Percentiles rank a stretch among this genome's conserved stretches.
phyloP scores from a whole-genome alignment of 2,797 vertebrate species.

The Antrozous pallidus region DNA sequence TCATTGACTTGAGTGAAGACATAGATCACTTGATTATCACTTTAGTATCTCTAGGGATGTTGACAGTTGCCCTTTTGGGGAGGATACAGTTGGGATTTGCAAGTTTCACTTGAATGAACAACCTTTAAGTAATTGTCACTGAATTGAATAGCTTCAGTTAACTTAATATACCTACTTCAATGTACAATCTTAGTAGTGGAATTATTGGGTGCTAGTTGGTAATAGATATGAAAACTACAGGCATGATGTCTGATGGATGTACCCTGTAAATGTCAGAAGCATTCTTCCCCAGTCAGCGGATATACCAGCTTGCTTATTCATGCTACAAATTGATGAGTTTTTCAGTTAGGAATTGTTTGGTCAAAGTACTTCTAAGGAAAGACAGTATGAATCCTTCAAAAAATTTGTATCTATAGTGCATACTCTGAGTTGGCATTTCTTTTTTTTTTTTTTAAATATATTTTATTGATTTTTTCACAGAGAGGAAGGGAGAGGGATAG shows the following conservation, averaged over 20 bases:
- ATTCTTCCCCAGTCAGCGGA: neutral
- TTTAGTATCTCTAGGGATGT: neutral
- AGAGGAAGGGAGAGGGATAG: too few relatives aligned
- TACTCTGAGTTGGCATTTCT: neutral
- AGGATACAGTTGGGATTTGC: neutral
- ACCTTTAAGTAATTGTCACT: neutral
- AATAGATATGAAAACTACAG: neutral
- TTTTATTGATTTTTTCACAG: too few relatives aligned
- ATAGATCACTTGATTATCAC: neutral
- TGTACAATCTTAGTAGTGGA: neutral
- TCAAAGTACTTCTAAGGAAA: slow-evolving; percentile 15
- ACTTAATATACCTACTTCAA: neutral
- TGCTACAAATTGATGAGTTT: neutral
- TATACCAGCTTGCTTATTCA: neutral
- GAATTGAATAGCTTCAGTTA: neutral
- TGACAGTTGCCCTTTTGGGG: neutral
- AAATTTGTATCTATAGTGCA: neutral
- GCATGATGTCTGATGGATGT: neutral
- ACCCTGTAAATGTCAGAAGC: neutral
- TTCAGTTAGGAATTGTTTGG: neutral
- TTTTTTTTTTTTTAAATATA: too few relatives aligned
- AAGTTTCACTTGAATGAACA: neutral
- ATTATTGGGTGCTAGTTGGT: neutral
- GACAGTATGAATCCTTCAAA: neutral
- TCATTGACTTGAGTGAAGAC: neutral